Evolutionary conservation across 2,113 vertebrate species (phyloP), one percentile per base, ranked within the genome.

Genomic region (Myotis brandtii): DNA sequence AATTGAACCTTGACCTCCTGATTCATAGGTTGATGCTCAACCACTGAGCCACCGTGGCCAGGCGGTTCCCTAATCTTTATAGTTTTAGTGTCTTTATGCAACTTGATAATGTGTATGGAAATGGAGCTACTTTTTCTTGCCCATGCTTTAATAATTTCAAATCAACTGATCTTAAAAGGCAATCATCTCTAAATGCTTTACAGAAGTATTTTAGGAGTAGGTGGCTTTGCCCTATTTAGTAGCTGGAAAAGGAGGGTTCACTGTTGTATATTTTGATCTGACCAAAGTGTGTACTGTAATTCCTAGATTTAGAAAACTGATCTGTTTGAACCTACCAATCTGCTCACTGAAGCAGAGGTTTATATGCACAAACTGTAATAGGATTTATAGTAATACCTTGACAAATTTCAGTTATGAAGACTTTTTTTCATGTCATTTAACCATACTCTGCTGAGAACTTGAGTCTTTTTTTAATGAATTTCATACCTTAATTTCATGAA

Each of bases 401-500:
- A 91, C 43, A 91, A 48, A 88, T 88, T 79, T 86, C 83, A 48
- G 25, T 54, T 83, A n/a, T 50, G 54, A 87, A 87, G 66, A 34
- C 30, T 56, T 80, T 59, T 59, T 59, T 64, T 72, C 62, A 54
- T 59, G 46, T 91, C 94, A 34, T 67, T 91, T 80, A 87, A 30
- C 87, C 46, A 90, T 37, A 84, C 75, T 84, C 37, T 84, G 27
- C 91, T 34, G 54, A 88, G 83, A 96, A 93, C 69, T 12, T 56
- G 77, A 43, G 30, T 80, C 48, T 82, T 75, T 81, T 52, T 91
- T 79, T 52, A 17, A 46, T 64, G 14, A 64, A 48, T 95, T 87
- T 85, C 72, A 64, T 89, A 20, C 77, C 48, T 43, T 72, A 76
- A 85, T 89, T 89, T 95, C 76, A 80, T 83, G 66, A 93, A 79